These are phyloP conservation scores for Cistogaster globosa DNA, from an alignment of 2,888 invertebrate species.

Conservation along the genomic window DNA sequence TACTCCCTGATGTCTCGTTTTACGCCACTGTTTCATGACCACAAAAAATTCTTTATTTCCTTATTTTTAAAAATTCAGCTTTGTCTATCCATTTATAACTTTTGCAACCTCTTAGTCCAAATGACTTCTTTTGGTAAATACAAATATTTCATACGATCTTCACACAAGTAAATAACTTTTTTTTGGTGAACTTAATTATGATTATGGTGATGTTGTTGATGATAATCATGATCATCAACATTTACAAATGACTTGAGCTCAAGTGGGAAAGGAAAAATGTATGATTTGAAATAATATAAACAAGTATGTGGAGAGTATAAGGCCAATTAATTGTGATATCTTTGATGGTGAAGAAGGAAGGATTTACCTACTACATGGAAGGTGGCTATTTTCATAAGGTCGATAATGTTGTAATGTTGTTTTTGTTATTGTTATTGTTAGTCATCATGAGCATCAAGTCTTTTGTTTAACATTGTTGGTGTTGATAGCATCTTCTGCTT, in stretches of 20 bases:
- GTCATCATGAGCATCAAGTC: constrained; percentile 72
- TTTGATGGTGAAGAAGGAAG: constrained; percentile 46
- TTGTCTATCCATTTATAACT: constrained; percentile 17
- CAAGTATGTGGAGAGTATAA: constrained; percentile 42
- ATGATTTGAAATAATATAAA: constrained; percentile 31
- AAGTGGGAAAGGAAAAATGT: not conserved
- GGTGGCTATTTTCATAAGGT: constrained; percentile 39
- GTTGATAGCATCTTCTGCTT: constrained; percentile 74
- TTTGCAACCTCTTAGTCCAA: constrained; percentile 14
- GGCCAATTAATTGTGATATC: constrained; percentile 64
- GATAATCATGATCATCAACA: constrained; percentile 26
- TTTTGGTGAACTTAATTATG: constrained; percentile 1
- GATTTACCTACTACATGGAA: constrained; percentile 28
- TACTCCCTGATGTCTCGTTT: too few relatives aligned
- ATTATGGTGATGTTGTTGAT: constrained; percentile 7
- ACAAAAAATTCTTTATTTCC: not conserved
- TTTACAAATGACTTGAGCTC: constrained; percentile 48
- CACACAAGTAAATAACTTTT: not conserved
- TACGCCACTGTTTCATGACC: constrained; percentile 9
- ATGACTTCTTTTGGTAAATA: constrained; percentile 33
- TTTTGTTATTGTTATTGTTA: constrained; percentile 66
- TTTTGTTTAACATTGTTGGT: constrained; percentile 72
- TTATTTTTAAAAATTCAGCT: not conserved
- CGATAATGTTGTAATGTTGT: constrained; percentile 47
- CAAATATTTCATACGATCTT: constrained; percentile 16